A percentile compares a stretch with the other conserved stretches of the same genome.
phyloP scores from a whole-genome alignment of 2,888 invertebrate species.

The Isoperla grammatica region DNA sequence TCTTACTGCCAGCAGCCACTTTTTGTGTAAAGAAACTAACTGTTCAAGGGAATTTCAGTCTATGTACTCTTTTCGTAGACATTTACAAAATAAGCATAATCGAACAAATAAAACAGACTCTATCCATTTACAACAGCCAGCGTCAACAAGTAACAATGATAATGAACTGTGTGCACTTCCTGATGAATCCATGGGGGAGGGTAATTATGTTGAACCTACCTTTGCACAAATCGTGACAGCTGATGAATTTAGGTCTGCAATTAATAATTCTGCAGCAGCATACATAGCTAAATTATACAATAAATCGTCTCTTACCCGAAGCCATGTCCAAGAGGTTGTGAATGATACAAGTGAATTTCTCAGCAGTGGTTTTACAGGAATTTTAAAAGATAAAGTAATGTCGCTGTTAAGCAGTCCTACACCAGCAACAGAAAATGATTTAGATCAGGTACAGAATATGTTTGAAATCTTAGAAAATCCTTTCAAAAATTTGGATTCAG shows the following conservation, averaged over 20 bases:
- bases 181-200: neutral
- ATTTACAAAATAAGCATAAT: neutral
- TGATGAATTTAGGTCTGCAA: neutral
- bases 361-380: slow-evolving; percentile 7
- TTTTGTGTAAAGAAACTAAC: slow-evolving; percentile 1
- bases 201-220: neutral
- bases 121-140: too few relatives aligned
- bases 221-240: neutral
- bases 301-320: slow-evolving; percentile 20
- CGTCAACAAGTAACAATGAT: too few relatives aligned
- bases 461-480: neutral
- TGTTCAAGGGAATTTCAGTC: slow-evolving; percentile 9
- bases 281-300: slow-evolving; percentile 18
- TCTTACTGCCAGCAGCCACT: neutral
- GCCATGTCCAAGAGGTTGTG: slow-evolving; percentile 19
- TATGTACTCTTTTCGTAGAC: slow-evolving; percentile 1
- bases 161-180: neutral
- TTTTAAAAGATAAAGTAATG: slow-evolving; percentile 9
- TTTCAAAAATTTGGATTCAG: slow-evolving; percentile 26
- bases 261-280: neutral
- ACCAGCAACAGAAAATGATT: neutral
- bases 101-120: too few relatives aligned
- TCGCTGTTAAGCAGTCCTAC: neutral
- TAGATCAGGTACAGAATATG: neutral
- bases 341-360: slow-evolving; percentile 11